Evolutionary conservation across 2,888 invertebrate genomes (phyloP), one percentile per base, ranked within the genome.

Genomic region (Yponomeuta evonymella): DNA sequence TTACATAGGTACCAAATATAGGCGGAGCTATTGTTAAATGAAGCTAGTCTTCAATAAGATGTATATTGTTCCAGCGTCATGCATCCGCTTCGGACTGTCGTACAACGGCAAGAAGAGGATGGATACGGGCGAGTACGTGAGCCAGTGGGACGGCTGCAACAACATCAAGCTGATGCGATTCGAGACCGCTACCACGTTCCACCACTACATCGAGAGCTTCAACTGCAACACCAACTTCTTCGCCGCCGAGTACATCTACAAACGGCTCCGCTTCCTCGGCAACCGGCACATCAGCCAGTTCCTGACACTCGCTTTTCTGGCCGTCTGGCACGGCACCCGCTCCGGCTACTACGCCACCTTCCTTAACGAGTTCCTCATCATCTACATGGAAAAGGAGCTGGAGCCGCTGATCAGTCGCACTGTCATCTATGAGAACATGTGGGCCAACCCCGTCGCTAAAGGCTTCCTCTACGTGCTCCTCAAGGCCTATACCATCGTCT

Each of bases 141-240:
- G 89, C 6, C 87, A 91, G 73, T 99, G 98, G 98, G 95, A 98
- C 81, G 98, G 97, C 1, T 96, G 97, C 81, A 95, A 95, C 73
- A 99, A 99, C 84, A 96, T 99, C 0, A 95, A 96, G 79, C 88
- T 98, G n/a, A 81, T 90, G 48, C 90, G 95, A 1, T 96, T 97
- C 81, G 98, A 99, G 88, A 94, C 94, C 62, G 96, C 97, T 3
- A 95, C 95, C 12, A 95, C 96, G 74, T 97, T 98, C 90, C 95
- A 96, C 73, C 96, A 97, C 79, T 96, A 98, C 82, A 97, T 99
- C 67, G 94, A 94, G 72, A 96, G 98, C 64, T 99, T 99, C 87
- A 99, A 99, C 86, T 96, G 96, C 73, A 98, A 98, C 86, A 99
- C 99, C 0, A 99, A 99, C 88, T 94, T 95, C 71, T 99, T 99